phyloP scores from a whole-genome alignment of 2,113 vertebrate species.

The rat (Rattus norvegicus) region DNA sequence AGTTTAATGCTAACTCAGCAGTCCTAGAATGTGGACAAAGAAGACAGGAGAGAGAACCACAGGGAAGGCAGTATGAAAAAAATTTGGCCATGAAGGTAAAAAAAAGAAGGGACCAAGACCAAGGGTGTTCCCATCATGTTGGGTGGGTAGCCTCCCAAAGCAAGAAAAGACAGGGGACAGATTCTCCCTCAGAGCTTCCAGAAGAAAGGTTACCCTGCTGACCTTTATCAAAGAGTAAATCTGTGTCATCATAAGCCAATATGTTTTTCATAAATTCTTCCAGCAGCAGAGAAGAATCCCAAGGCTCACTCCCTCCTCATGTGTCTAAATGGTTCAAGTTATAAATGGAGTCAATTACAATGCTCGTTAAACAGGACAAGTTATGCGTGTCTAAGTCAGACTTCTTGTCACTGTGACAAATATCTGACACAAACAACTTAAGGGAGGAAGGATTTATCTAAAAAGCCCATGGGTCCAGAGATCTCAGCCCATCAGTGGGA shows the following conservation, averaged over 20 bases:
- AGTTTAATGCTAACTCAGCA: neutral
- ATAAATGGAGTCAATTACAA: neutral
- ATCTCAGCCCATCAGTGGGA: neutral
- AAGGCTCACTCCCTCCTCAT: neutral
- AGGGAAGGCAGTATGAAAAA: neutral
- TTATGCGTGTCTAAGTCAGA: neutral
- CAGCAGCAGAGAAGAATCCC: neutral
- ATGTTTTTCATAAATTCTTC: neutral
- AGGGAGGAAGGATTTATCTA: neutral
- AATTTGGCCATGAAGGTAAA: rapidly evolving
- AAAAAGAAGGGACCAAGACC: neutral
- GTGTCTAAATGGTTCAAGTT: neutral
- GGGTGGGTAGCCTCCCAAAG: neutral
- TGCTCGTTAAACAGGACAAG: neutral
- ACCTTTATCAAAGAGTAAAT: neutral
- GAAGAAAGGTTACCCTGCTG: neutral
- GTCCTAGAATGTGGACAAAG: neutral
- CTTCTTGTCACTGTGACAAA: neutral
- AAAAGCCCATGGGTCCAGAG: neutral
- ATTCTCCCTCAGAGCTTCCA: neutral
- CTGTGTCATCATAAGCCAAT: neutral
- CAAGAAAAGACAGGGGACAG: neutral
- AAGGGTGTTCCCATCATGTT: neutral
- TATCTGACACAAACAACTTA: neutral
- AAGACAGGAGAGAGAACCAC: neutral